These are phyloP conservation scores for Gorsachius magnificus DNA, from an alignment of 2,797 vertebrate species.

Conservation along the genomic window DNA sequence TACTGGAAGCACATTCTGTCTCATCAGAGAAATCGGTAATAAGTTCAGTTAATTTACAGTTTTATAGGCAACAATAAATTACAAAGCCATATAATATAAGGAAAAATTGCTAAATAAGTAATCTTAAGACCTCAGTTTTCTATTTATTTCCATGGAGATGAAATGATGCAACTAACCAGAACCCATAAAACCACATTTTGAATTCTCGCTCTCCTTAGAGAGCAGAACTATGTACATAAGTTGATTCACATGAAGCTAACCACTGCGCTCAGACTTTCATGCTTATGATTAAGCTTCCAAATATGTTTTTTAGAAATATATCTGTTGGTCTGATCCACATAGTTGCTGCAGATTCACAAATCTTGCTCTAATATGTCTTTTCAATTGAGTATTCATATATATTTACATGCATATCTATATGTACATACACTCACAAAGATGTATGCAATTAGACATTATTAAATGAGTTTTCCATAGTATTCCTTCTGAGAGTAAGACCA, in stretches of 20 bases:
- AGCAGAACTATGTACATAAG: neutral
- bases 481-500: neutral
- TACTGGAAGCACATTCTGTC: neutral
- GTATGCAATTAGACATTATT: neutral
- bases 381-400: neutral
- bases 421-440: neutral
- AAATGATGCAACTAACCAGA: neutral
- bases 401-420: neutral
- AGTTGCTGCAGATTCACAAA: neutral
- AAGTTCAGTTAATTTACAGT: neutral
- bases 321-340: neutral
- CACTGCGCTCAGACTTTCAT: neutral
- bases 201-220: neutral
- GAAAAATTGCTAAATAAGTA: neutral
- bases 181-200: neutral
- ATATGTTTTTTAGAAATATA: neutral
- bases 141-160: neutral
- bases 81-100: neutral
- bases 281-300: neutral
- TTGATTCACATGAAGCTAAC: neutral
- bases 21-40: neutral
- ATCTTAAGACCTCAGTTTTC: neutral
- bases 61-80: neutral
- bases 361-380: neutral
- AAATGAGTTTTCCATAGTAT: neutral